Conservation (phyloP, 2,113 vertebrate genomes). For the Rhynchopsitta pachyrhyncha region DNA sequence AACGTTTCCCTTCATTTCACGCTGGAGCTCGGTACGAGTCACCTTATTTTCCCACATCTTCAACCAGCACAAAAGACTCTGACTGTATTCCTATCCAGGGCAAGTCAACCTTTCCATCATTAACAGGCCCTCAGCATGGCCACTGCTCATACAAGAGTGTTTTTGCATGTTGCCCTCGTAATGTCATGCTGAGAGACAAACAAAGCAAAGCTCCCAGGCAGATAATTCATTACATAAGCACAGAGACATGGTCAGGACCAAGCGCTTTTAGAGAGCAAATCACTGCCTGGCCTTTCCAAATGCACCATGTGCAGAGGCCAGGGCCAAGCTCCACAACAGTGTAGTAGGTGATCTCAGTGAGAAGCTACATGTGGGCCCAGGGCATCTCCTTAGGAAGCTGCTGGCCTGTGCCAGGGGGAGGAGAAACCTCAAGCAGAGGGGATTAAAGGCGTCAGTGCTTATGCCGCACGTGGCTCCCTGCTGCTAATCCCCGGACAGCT, state of each 20-base stretch:
- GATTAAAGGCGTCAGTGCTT: not conserved
- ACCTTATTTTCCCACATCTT: not conserved
- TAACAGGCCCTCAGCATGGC: rapidly evolving
- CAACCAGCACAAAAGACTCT: not conserved
- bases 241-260: not conserved
- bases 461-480: not conserved
- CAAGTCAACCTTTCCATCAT: not conserved
- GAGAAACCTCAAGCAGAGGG: not conserved
- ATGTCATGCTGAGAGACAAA: not conserved
- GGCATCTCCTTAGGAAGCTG: not conserved
- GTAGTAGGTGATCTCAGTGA: not conserved
- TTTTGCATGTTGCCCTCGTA: not conserved
- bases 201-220: not conserved
- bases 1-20: not conserved
- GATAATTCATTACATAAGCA: not conserved
- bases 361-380: rapidly evolving
- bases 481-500: constrained; percentile 1
- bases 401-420: not conserved
- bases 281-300: not conserved
- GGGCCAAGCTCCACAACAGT: not conserved
- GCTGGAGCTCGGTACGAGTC: not conserved
- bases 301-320: rapidly evolving
- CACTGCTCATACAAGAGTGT: not conserved
- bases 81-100: not conserved
- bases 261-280: not conserved